Conservation (phyloP, 2,888 invertebrate genomes). For the Tholera decimalis region DNA sequence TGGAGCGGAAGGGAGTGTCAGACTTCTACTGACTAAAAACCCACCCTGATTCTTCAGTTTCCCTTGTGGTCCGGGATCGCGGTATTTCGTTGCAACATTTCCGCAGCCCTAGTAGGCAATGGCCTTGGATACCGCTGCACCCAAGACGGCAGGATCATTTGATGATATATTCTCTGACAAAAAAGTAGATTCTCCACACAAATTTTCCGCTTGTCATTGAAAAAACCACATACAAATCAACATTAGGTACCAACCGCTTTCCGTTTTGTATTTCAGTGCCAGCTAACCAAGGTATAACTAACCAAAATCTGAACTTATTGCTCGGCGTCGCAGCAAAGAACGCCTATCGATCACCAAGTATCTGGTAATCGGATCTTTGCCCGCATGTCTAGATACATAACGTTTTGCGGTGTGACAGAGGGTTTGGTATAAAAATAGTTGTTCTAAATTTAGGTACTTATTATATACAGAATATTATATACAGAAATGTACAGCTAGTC, state of each 20-base stretch:
- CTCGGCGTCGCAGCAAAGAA: slow-evolving; percentile 55
- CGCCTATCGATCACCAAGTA: slow-evolving; percentile 69
- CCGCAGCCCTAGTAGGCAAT: no score
- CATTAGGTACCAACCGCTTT: slow-evolving; percentile 7
- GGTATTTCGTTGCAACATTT: no score
- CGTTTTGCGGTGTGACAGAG: slow-evolving; percentile 63
- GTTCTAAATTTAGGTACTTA: slow-evolving; percentile 53
- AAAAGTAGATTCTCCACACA: no score
- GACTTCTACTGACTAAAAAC: no score
- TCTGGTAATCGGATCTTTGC: slow-evolving; percentile 72
- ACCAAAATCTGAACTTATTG: slow-evolving; percentile 68
- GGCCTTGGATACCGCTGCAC: no score
- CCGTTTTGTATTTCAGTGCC: slow-evolving; percentile 32
- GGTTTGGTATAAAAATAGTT: slow-evolving; percentile 60
- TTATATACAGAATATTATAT: no score
- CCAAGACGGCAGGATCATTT: no score
- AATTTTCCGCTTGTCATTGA: neutral
- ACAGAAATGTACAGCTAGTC: no score
- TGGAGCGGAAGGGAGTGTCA: no score
- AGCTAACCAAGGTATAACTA: slow-evolving; percentile 36
- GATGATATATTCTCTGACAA: no score
- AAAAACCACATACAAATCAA: slow-evolving; percentile 20
- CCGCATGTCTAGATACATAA: slow-evolving; percentile 70
- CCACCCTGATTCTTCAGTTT: no score
- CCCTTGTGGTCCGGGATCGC: no score